These are phyloP conservation scores for Chaetoderma sp. DNA, from an alignment of 2,888 invertebrate genomes.

Conservation along the genomic window DNA sequence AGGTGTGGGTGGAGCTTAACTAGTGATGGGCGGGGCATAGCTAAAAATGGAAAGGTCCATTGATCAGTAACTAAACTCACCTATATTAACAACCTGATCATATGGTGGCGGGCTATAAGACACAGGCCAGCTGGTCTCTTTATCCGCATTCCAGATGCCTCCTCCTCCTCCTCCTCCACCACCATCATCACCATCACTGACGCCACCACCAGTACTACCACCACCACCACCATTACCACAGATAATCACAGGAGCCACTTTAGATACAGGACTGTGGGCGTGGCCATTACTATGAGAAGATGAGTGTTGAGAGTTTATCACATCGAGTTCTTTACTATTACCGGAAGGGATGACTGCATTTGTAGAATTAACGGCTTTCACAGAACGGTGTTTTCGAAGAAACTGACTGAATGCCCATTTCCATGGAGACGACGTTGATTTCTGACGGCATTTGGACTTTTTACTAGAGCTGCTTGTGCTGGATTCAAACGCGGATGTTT, in stretches of 20 bases:
- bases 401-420: slow-evolving; percentile 58
- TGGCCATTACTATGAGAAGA: slow-evolving; percentile 43
- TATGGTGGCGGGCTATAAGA: no score
- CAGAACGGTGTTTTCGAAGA: slow-evolving; percentile 49
- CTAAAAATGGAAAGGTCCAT: no score
- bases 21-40: no score
- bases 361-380: slow-evolving; percentile 17
- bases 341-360: slow-evolving; percentile 22
- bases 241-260: slow-evolving; percentile 26
- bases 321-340: slow-evolving; percentile 53
- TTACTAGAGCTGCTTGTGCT: no score
- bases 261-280: slow-evolving; percentile 37
- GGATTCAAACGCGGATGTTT: no score
- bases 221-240: slow-evolving; percentile 33
- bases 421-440: slow-evolving; percentile 44
- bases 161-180: no score
- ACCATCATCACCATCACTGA: no score
- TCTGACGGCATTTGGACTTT: no score
- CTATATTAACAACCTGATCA: no score
- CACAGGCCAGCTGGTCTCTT: not conserved
- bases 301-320: slow-evolving; percentile 42
- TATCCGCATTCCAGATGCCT: not conserved
- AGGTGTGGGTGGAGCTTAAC: no score
- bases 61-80: no score
- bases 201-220: slow-evolving; percentile 3